phyloP scores from a whole-genome alignment of 64 coral and sea anemone species.

The Exaiptasia diaphana region DNA sequence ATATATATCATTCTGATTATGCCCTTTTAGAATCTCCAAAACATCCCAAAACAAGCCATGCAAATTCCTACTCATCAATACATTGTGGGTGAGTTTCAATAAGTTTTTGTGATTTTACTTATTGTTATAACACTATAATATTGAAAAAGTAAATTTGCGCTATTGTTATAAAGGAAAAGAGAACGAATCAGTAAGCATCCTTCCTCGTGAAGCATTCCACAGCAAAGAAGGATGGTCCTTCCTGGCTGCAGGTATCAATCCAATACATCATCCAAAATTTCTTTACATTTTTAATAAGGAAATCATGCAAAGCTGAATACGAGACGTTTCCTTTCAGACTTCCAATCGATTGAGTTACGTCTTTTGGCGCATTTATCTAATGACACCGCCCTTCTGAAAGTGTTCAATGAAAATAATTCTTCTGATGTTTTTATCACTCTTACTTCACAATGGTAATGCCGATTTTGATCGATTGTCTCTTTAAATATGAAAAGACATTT shows the following conservation, averaged over 20 bases:
- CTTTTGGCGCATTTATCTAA: conserved; percentile 82
- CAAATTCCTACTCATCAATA: conserved; percentile 44
- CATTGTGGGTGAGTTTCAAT: conserved; percentile 48
- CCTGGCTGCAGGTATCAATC: conserved; percentile 72
- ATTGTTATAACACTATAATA: not conserved
- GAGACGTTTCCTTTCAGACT: conserved; percentile 55
- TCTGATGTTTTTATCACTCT: conserved; percentile 74
- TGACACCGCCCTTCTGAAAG: conserved; percentile 65
- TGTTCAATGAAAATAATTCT: conserved; percentile 55
- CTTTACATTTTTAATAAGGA: not conserved
- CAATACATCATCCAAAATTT: not conserved
- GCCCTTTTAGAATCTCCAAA: conserved; percentile 71
- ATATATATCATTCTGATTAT: not conserved
- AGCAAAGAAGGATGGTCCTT: conserved; percentile 79
- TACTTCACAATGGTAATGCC: conserved; percentile 59
- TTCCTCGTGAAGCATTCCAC: conserved; percentile 58
- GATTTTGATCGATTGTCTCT: not conserved
- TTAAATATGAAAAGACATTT: no score
- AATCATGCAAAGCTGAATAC: not conserved
- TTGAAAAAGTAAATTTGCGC: not conserved
- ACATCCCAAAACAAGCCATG: conserved; percentile 63
- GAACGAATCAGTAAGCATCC: conserved; percentile 44
- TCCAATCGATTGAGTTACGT: conserved; percentile 83
- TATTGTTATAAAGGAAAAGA: conserved; percentile 65
- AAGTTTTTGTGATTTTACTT: not conserved